A percentile compares a stretch with the other conserved stretches of the same genome.
phyloP scores from a whole-genome alignment of 2,888 invertebrate genomes.

The Ceriagrion tenellum region DNA sequence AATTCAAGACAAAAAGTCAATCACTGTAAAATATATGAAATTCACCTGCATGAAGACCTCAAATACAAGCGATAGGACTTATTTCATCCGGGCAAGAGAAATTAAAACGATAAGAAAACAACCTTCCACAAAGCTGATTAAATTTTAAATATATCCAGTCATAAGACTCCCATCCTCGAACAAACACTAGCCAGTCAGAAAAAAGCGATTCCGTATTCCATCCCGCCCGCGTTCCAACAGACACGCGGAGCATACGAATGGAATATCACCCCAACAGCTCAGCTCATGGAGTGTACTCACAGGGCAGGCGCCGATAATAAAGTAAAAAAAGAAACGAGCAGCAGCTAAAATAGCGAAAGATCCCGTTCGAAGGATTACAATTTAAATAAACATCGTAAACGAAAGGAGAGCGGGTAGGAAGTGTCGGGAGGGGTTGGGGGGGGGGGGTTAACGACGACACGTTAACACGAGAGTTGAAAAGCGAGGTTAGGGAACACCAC shows the following conservation, averaged over 20 bases:
- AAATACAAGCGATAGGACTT: neutral
- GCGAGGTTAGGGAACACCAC: slow-evolving; percentile 33
- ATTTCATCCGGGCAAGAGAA: neutral
- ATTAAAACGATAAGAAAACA: neutral
- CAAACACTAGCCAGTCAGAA: neutral
- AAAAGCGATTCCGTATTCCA: slow-evolving; percentile 13
- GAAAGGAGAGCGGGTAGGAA: neutral
- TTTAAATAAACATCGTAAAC: neutral
- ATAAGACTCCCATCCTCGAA: neutral
- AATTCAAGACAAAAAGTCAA: too few relatives aligned
- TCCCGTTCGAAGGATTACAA: neutral
- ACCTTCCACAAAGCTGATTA: neutral
- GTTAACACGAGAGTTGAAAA: neutral
- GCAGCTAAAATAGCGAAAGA: neutral
- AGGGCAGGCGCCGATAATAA: neutral
- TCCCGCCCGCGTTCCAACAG: neutral
- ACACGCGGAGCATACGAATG: neutral
- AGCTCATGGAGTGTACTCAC: neutral
- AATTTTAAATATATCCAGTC: neutral
- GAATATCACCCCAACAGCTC: neutral
- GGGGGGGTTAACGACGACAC: neutral
- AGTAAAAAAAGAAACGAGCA: neutral
- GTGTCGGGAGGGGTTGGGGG: too few relatives aligned
- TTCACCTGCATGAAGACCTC: neutral
- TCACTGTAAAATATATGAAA: too few relatives aligned